Base-by-base conservation (phyloP, 2,113 vertebrate species). In the Lagopus muta region DNA sequence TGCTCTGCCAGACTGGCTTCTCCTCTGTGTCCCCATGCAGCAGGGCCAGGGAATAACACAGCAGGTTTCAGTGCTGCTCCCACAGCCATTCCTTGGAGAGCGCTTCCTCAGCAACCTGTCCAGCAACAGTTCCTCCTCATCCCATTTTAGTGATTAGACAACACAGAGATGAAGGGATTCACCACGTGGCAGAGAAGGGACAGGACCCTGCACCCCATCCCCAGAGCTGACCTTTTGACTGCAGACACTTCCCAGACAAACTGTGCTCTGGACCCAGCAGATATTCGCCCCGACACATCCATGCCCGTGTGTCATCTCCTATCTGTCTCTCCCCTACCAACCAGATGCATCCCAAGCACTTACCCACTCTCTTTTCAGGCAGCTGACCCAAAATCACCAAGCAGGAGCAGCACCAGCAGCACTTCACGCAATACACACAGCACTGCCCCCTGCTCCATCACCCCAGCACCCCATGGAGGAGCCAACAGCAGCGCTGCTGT, bases 281-380 rank as follows among this genome's bases (percentile, higher is more conserved):
- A 32, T 1, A 11, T 2, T 78, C 50, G 4, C 50, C 19, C 52
- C 73, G 40, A 64, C 40, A 25, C 36, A 11, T 5, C 79, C 5
- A 1, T 2, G 2, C 15, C 40, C 21, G 0, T 2, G 0, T 40
- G 38, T 62, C 38, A 5, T 62, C 30, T 61, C 58, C 52, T n/a
- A 21, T 20, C 82, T 65, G 18, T 25, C 62, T 66, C 45, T 77
- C 36, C 20, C 30, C 48, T 7, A 4, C 10, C 81, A 77, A 13
- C 60, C 55, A 86, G 50, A 36, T 7, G 2, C 32, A 67, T 20
- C 83, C 30, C 47, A 2, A 4, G 61, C 54, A 25, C 73, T 88
- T 28, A 45, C 42, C 77, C 77, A 11, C 55, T 32, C 45, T 73
- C 30, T 65, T 58, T 66, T 3, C 65, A 55, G 24, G 64, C 50